phyloP scores from a whole-genome alignment of 2,888 invertebrate species.

The Erebia epiphron region DNA sequence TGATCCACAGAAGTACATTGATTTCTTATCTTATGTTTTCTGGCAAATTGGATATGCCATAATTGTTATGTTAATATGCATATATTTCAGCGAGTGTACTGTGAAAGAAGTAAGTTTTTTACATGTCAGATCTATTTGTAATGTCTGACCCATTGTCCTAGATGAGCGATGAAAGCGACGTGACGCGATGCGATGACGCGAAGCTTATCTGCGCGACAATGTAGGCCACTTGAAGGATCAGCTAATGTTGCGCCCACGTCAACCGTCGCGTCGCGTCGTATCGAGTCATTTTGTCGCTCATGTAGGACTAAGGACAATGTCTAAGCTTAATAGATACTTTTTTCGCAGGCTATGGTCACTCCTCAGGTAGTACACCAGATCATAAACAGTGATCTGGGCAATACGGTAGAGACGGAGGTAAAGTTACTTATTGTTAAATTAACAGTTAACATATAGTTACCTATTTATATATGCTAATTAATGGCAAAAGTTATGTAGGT shows the following conservation, averaged over 20 bases:
- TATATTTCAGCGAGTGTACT: slow-evolving; percentile 55
- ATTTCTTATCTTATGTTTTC: slow-evolving; percentile 57
- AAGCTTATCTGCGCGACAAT: no score
- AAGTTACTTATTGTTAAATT: background rate
- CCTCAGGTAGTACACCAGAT: slow-evolving; percentile 58
- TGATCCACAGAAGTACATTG: slow-evolving; percentile 53
- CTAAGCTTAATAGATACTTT: background rate
- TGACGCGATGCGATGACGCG: no score
- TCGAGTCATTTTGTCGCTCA: no score
- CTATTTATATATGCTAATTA: background rate
- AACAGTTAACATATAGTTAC: background rate
- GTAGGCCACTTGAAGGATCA: no score
- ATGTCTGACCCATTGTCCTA: no score
- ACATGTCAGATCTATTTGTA: background rate
- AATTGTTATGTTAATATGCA: slow-evolving; percentile 50
- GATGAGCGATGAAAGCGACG: no score
- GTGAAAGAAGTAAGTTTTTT: slow-evolving; percentile 51
- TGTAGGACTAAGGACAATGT: no score
- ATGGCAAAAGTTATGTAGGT: background rate
- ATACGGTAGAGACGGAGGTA: slow-evolving; percentile 58
- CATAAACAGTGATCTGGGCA: slow-evolving; percentile 56
- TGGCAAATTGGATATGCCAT: slow-evolving; percentile 60
- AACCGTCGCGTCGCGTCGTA: no score
- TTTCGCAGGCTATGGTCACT: slow-evolving; percentile 58
- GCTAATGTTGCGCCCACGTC: no score